phyloP scores from a whole-genome alignment of 2,113 vertebrate genomes.

The Nannospalax galili region DNA sequence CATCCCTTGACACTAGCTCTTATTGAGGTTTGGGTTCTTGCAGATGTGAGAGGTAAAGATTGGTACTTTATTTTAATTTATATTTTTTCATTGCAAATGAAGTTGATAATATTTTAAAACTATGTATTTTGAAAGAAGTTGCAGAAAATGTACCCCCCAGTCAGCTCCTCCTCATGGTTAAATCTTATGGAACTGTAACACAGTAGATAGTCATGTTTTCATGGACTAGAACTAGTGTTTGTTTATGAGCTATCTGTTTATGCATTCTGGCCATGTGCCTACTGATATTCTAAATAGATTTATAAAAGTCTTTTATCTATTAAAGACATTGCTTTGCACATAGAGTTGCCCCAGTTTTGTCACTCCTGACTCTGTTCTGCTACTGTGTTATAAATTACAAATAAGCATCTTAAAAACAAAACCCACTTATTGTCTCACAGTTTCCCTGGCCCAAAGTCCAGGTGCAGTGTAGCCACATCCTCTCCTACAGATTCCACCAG shows the following conservation, averaged over 20 bases:
- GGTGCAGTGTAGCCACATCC: background rate
- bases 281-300: background rate
- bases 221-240: background rate
- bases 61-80: conserved; percentile 40
- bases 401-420: background rate
- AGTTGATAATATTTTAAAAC: background rate
- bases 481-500: background rate
- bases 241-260: background rate
- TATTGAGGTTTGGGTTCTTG: background rate
- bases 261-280: background rate
- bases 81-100: background rate
- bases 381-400: background rate
- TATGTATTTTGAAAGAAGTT: too few relatives aligned
- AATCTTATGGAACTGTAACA: background rate
- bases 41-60: background rate
- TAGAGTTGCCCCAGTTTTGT: background rate
- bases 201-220: background rate
- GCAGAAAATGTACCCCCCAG: background rate
- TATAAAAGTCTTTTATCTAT: background rate
- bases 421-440: background rate
- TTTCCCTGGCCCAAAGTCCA: background rate
- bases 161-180: background rate
- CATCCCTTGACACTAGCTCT: accelerated
- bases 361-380: background rate
- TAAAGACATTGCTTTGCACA: background rate